phyloP scores from a whole-genome alignment of 2,113 vertebrate genomes.

The Psilopogon haemacephalus region DNA sequence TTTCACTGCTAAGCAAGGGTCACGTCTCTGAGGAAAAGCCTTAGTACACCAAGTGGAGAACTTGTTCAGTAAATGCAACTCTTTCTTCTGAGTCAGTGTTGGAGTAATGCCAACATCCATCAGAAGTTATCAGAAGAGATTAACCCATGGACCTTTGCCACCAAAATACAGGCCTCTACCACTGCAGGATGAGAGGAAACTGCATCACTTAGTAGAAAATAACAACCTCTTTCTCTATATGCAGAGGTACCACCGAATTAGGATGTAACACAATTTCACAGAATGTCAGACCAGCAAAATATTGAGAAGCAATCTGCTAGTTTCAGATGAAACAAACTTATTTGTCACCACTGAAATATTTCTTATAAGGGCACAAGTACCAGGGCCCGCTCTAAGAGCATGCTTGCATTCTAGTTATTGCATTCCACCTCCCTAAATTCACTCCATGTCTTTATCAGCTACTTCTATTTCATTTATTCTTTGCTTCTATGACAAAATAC shows the following conservation, averaged over 20 bases:
- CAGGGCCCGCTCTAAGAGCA: not conserved
- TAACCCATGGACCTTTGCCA: constrained; percentile 17
- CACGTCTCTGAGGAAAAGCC: not conserved
- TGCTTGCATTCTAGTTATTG: not conserved
- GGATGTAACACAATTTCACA: constrained; percentile 35
- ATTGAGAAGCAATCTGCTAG: constrained; percentile 32
- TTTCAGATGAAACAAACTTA: constrained; percentile 50
- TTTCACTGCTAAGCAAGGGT: not conserved
- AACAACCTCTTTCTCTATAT: not conserved
- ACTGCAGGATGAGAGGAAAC: not conserved
- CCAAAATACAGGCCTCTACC: not conserved
- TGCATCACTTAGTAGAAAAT: not conserved
- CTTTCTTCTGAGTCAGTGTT: not conserved
- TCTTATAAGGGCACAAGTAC: not conserved
- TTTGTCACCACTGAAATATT: constrained; percentile 16
- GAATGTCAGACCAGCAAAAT: constrained; percentile 22
- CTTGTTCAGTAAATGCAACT: not conserved
- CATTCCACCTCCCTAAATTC: not conserved
- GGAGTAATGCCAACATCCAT: not conserved
- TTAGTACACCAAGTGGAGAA: not conserved
- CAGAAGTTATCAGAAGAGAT: not conserved
- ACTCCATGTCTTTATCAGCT: not conserved
- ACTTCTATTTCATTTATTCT: constrained; percentile 18
- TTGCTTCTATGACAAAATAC: not conserved
- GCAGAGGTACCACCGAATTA: constrained; percentile 39